Evolutionary conservation across 1,140 invertebrate genomes (phyloP), one percentile per base, ranked within the genome.

Genomic region (Dolichoris vasculosae): DNA sequence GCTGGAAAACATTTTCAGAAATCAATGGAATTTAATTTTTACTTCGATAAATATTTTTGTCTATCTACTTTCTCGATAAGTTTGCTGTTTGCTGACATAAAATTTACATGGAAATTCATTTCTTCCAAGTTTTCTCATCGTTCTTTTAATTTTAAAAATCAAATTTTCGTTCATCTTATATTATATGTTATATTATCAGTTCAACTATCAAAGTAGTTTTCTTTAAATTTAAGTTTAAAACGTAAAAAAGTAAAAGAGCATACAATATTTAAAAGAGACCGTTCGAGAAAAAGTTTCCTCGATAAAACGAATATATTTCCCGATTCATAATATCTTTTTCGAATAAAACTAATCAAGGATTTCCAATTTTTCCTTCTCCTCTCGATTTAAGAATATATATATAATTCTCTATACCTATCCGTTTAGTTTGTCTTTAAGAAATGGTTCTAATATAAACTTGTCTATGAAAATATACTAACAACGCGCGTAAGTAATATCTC

Each of bases 91-190:
- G 48, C 32, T 51, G 48, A 59, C 26, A 59, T 43, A 51, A 9
- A 69, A 81, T 81, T 81, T 69, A n/a, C 79, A 69, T 69, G 48
- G 38, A 69, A 69, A 81, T 81, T 81, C n/a, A 11, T 67, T 69
- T 67, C 40, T 30, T 35, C 55, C 2, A n/a, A 80, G 46, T 67
- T 80, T 80, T 38, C 40, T 6, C 0, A 0, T 13, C 30, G 43
- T 51, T 69, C 40, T 17, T 69, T 81, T 35, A 69, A 81, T 69
- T 69, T 48, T 75, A 20, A 63, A 17, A n/a, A 63, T 63, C 2
- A 63, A n/a, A 63, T 63, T 63, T n/a, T 63, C 6, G 3, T 63
- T 26, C 2, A 63, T n/a, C 30, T 63, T 63, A 63, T 6, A 13
- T 63, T n/a, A 63, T n/a, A 63, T 13, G 11, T 51, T 17, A 17